A percentile compares a stretch with the other conserved stretches of the same genome.
These are phyloP conservation scores for Tanypteryx hageni DNA, from an alignment of 2,888 invertebrate genomes.

Conservation along the genomic window DNA sequence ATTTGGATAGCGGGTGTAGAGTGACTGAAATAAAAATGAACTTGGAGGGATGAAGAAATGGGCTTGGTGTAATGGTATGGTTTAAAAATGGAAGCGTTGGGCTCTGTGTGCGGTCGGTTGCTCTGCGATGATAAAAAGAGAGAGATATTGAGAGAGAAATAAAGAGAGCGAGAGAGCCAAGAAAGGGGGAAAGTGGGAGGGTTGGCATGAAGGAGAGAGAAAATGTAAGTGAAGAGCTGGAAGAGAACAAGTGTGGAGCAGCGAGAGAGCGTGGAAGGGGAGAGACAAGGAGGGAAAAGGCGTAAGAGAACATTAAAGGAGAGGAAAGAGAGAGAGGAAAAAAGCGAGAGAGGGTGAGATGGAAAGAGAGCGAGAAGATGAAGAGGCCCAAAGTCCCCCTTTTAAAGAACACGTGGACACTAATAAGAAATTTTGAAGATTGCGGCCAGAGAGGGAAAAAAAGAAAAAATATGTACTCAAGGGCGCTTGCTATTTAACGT, in stretches of 20 bases:
- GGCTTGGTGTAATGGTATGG: not conserved
- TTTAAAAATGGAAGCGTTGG: constrained; percentile 18
- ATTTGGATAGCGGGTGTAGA: too few relatives aligned
- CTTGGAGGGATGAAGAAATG: not conserved
- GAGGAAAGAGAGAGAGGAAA: not conserved
- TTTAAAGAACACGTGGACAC: not conserved
- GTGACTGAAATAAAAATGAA: not conserved
- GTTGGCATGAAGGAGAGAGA: not conserved
- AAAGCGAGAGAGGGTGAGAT: not conserved
- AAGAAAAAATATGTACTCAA: not conserved
- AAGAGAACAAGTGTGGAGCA: not conserved
- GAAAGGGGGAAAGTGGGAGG: not conserved
- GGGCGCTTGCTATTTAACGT: not conserved
- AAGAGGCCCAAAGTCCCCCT: not conserved
- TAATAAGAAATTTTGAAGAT: not conserved
- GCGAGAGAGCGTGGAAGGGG: not conserved
- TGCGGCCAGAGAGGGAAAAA: not conserved
- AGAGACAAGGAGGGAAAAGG: not conserved
- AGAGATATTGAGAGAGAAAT: not conserved
- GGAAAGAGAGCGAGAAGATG: not conserved
- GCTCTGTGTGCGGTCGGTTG: not conserved
- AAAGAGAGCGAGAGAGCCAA: not conserved
- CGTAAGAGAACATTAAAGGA: not conserved
- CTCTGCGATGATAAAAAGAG: not conserved
- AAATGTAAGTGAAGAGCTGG: not conserved